Evolutionary conservation across 2,797 vertebrate genomes (phyloP).

Genomic region (Myotis pilosus): DNA sequence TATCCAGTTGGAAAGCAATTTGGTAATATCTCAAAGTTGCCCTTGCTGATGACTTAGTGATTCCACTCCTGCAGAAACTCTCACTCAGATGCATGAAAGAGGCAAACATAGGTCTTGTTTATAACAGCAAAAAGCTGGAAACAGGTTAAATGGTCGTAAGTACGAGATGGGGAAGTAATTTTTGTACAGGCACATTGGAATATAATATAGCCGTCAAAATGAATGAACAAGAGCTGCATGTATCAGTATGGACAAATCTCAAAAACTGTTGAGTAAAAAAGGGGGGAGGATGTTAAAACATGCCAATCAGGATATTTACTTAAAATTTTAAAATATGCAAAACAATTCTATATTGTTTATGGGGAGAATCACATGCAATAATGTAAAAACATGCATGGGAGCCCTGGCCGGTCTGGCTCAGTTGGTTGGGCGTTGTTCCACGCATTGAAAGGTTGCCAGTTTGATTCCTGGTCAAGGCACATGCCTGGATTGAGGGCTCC

Average conservation of each 20-base stretch:
- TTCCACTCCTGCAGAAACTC: neutral
- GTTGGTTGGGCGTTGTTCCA: no score
- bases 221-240: neutral
- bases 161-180: fast-evolving
- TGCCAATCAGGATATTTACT: slow-evolving; percentile 6
- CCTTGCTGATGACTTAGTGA: neutral
- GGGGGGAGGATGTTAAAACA: neutral
- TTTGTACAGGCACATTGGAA: neutral
- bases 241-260: neutral
- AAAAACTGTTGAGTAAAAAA: neutral
- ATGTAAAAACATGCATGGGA: neutral
- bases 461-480: no score
- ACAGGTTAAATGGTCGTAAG: neutral
- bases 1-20: neutral
- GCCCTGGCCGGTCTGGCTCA: no score
- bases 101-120: neutral
- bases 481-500: no score
- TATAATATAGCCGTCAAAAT: neutral
- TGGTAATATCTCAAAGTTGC: slow-evolving; percentile 17
- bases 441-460: no score
- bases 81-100: neutral
- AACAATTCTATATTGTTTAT: neutral
- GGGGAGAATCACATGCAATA: neutral
- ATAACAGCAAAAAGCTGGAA: neutral
- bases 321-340: slow-evolving; percentile 28